phyloP scores from a whole-genome alignment of 64 coral and sea anemone genomes.

The Platygyra sinensis region DNA sequence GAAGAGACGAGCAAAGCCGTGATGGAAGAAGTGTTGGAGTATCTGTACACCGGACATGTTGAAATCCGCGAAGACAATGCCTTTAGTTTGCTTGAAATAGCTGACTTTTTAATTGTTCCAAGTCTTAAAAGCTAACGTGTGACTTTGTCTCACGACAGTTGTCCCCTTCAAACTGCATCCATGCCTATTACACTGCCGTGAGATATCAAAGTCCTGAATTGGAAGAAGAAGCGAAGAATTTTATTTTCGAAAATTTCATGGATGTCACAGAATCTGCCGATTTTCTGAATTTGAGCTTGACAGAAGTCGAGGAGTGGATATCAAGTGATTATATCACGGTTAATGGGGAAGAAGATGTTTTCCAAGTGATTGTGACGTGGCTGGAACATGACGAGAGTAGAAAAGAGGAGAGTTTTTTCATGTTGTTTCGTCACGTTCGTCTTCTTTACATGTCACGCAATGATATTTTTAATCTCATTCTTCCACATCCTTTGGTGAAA shows the following conservation, averaged over 20 bases:
- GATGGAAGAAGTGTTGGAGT: conserved; percentile 24
- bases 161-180: conserved; percentile 30
- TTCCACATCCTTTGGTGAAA: conserved; percentile 15
- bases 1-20: neutral
- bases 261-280: conserved; percentile 27
- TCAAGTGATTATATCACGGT: conserved; percentile 33
- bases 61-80: conserved; percentile 19
- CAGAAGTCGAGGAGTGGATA: conserved; percentile 31
- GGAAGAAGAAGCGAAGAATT: neutral
- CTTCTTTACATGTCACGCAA: neutral
- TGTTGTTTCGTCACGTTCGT: conserved; percentile 31
- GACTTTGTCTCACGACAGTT: neutral
- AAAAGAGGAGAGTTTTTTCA: neutral
- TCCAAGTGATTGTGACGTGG: conserved; percentile 38
- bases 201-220: conserved; percentile 23
- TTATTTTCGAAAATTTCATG: conserved; percentile 24
- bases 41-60: conserved; percentile 56
- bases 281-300: conserved; percentile 27
- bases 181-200: conserved; percentile 18
- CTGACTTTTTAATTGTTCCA: conserved; percentile 40
- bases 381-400: neutral
- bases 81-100: neutral
- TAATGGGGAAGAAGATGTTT: conserved; percentile 8
- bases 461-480: conserved; percentile 29
- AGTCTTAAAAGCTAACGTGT: conserved; percentile 8